phyloP scores from a whole-genome alignment of 1,140 invertebrate genomes.

The Conus betulinus region DNA sequence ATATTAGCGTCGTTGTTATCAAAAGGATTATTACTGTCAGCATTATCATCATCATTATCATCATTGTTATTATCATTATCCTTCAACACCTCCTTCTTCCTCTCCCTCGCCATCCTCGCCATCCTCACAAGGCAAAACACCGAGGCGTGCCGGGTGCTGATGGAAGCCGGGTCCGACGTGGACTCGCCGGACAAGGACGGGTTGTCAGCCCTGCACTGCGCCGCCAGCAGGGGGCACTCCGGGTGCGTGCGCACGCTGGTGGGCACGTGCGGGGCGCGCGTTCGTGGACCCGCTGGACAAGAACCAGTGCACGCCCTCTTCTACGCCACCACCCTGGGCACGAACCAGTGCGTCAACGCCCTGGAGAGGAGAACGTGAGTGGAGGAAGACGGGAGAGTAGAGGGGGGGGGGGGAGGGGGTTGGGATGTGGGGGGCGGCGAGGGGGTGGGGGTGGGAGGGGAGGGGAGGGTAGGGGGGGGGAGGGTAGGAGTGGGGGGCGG shows the following conservation, averaged over 20 bases:
- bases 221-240: slow-evolving; percentile 94
- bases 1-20: too few relatives aligned
- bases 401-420: too few relatives aligned
- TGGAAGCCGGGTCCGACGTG: slow-evolving; percentile 89
- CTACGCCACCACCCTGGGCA: slow-evolving; percentile 96
- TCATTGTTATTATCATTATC: neutral
- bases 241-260: slow-evolving; percentile 93
- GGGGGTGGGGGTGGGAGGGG: too few relatives aligned
- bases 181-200: slow-evolving; percentile 86
- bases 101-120: neutral
- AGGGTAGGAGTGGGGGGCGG: too few relatives aligned
- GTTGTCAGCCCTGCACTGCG: slow-evolving; percentile 91
- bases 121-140: slow-evolving; percentile 83
- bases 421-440: too few relatives aligned
- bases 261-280: slow-evolving; percentile 76
- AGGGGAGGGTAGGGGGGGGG: too few relatives aligned
- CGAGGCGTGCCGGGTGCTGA: slow-evolving; percentile 90
- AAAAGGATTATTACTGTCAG: too few relatives aligned
- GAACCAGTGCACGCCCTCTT: slow-evolving; percentile 93
- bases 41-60: too few relatives aligned
- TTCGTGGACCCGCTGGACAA: slow-evolving; percentile 89
- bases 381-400: too few relatives aligned
- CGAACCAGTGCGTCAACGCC: slow-evolving; percentile 93
- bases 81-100: neutral
- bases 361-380: slow-evolving; percentile 89